These are phyloP conservation scores for Narcine bancroftii DNA, from an alignment of 2,113 vertebrate genomes.

Conservation along the genomic window DNA sequence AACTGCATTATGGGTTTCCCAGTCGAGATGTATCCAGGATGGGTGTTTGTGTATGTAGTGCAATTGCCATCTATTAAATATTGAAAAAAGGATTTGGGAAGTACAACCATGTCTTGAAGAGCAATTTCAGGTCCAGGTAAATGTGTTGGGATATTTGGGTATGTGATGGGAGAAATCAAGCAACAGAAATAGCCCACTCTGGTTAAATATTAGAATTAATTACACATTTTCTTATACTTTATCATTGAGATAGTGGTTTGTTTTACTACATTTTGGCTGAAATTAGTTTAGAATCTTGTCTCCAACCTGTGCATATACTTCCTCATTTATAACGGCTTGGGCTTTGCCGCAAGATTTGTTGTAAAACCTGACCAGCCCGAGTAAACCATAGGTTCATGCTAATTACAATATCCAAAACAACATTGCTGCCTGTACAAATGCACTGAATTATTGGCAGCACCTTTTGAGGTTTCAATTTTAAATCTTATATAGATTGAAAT, in stretches of 20 bases:
- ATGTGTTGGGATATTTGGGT: background rate
- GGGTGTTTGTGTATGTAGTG: background rate
- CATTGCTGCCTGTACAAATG: too few species aligned
- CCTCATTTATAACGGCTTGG: background rate
- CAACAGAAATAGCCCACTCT: background rate
- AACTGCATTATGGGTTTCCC: background rate
- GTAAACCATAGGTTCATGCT: too few species aligned
- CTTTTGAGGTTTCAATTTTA: too few species aligned
- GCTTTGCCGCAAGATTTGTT: too few species aligned
- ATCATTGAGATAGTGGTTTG: background rate
- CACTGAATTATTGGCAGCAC: too few species aligned
- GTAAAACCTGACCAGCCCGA: too few species aligned
- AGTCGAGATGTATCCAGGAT: background rate
- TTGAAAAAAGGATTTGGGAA: background rate
- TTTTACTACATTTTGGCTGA: constrained; percentile 18
- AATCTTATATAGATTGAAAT: too few species aligned
- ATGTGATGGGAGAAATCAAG: background rate
- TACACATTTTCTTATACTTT: background rate
- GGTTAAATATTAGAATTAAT: constrained; percentile 1
- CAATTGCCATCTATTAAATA: background rate
- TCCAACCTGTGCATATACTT: background rate
- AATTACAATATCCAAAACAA: too few species aligned
- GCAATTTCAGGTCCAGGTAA: background rate
- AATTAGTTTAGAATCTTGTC: background rate
- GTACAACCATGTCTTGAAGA: background rate